phyloP scores from a whole-genome alignment of 1,140 invertebrate species.

The Drosophila pachea region DNA sequence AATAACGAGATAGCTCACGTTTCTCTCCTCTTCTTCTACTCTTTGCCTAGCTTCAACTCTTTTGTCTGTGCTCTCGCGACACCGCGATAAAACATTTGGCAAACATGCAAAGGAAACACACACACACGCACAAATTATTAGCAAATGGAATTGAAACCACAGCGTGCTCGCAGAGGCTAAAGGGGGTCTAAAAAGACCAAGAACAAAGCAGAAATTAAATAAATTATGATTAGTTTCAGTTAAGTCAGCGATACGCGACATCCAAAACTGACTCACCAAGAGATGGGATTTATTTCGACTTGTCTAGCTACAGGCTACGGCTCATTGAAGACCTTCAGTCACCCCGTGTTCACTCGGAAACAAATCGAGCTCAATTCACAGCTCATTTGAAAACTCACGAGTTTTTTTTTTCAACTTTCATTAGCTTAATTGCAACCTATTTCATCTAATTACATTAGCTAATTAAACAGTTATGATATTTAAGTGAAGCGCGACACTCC shows the following conservation, averaged over 20 bases:
- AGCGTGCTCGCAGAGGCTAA: conserved; percentile 40
- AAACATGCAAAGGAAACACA: conserved; percentile 44
- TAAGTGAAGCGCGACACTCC: conserved; percentile 33
- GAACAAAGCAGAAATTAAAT: conserved; percentile 51
- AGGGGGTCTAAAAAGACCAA: conserved; percentile 16
- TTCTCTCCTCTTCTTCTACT: not conserved
- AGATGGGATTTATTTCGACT: conserved; percentile 16
- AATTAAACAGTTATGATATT: conserved; percentile 25
- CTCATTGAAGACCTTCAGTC: conserved; percentile 59
- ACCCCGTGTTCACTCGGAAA: conserved; percentile 39
- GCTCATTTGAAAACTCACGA: not conserved
- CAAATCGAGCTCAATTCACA: conserved; percentile 20
- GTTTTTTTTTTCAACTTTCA: conserved; percentile 9
- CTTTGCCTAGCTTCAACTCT: conserved; percentile 23
- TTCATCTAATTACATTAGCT: conserved; percentile 27
- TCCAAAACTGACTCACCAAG: conserved; percentile 28
- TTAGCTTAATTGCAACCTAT: conserved; percentile 17
- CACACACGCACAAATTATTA: conserved; percentile 42
- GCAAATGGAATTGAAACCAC: conserved; percentile 57
- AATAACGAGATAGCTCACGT: conserved; percentile 20
- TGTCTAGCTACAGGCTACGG: conserved; percentile 21
- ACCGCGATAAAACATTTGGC: conserved; percentile 53
- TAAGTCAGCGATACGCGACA: conserved; percentile 21
- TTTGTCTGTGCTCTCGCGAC: conserved; percentile 28
- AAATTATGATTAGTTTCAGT: conserved; percentile 53